phyloP scores from a whole-genome alignment of 2,888 invertebrate species.

The Cephus nigrinus region DNA sequence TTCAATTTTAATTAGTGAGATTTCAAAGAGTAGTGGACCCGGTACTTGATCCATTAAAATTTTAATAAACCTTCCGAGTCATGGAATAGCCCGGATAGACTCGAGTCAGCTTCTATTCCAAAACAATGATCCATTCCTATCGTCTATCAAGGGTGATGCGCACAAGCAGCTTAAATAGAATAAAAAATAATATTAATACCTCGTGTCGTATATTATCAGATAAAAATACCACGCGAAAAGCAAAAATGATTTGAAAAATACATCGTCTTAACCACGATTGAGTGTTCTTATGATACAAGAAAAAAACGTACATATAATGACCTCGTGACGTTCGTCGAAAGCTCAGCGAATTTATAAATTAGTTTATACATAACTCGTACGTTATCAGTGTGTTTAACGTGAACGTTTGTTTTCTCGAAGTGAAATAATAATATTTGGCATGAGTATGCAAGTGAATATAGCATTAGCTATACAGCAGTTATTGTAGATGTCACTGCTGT shows the following conservation, averaged over 20 bases:
- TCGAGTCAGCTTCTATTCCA: conserved; percentile 10
- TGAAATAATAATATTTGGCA: not conserved
- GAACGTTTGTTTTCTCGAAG: not conserved
- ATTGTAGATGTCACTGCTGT: not conserved
- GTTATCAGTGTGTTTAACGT: not conserved
- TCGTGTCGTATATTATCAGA: not conserved
- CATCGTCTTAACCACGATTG: not conserved
- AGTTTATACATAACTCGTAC: not conserved
- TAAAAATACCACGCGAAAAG: not conserved
- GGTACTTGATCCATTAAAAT: too few relatives aligned
- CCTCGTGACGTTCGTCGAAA: not conserved
- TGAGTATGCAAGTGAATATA: not conserved
- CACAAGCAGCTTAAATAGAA: conserved; percentile 34
- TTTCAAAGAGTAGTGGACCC: not conserved
- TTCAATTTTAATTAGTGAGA: not conserved
- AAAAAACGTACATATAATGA: not conserved
- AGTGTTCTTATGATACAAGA: not conserved
- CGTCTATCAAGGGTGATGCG: conserved; percentile 31
- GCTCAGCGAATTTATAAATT: not conserved
- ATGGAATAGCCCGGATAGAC: too few relatives aligned
- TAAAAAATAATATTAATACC: not conserved
- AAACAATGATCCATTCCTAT: conserved; percentile 36
- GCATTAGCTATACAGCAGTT: not conserved
- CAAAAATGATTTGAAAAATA: not conserved
- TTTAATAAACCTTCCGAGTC: too few relatives aligned